Evolutionary conservation across 2,113 vertebrate genomes (phyloP), one percentile per base, ranked within the genome.

Genomic region (Bambusicola thoracicus): DNA sequence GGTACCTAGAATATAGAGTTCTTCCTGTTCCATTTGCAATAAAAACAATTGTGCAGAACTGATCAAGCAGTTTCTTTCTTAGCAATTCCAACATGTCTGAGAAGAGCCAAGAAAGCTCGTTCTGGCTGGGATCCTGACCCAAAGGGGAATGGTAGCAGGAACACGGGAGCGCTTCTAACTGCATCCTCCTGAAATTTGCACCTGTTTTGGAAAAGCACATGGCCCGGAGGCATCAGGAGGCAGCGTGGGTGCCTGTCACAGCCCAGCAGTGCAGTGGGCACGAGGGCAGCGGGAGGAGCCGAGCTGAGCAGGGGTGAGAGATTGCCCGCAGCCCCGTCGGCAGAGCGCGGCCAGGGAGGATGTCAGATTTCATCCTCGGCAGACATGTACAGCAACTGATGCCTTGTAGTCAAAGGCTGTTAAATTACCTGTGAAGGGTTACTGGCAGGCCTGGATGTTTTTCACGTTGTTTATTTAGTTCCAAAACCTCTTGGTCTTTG

Each of bases 381-480:
- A 95, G 96, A 97, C 95, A 94, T 94, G 97, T 96, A 95, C 97
- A 96, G 91, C 96, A 97, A 96, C 96, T 95, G 97, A 97, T 86
- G 96, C 97, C 97, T 95, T 95, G 96, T 96, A 97, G 97, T 97
- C 97, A 96, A 95, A 97, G 91, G 91, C 97, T 97, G 96, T 94
- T 97, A 97, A 97, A 97, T 97, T 96, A 97, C 97, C 97, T 97
- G 97, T 96, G 97, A 98, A 98, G 97, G 96, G 97, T 96, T 97
- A 95, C 97, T 97, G 98, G 97, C 97, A 97, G 97, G 90, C 96
- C 92, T 69, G 96, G 94, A 97, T 96, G 96, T 95, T 97, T 97
- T 96, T 90, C 97, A 97, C 97, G 92, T 96, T 97, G 97, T 97
- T 98, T 98, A 97, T 97, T 98, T 98, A 97, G 97, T 97, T 98